Evolutionary conservation across 2,888 invertebrate species (phyloP), one percentile per base, ranked within the genome.

Genomic region (Agelastica alni): DNA sequence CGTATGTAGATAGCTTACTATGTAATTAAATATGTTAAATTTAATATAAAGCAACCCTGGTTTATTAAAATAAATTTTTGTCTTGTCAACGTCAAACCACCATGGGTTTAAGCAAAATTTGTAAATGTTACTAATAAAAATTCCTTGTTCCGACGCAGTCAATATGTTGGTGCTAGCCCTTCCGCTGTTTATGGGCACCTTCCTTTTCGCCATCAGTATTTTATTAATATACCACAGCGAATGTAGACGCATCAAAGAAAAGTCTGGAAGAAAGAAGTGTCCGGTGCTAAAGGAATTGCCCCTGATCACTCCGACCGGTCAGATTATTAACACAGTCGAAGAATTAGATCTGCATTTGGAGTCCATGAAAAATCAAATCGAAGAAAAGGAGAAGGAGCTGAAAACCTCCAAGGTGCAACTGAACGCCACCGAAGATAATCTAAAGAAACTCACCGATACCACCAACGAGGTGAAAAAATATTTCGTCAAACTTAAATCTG

Each of bases 281-380:
- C 60, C 64, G 1, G 60, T 51, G 44, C 60, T 61, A 7, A 64
- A 68, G 0, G 61, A 67, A 16, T 48, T 72, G 3, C 73, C 74
- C 6, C 60, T 74, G 13, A 59, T 68, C 4, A 67, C 68, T 0
- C 52, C 61, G 5, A 62, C 59, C n/a, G 69, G 69, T 13, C 64
- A 68, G 37, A 64, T 73, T 1, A 62, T 74, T 2, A 64, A 69
- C 22, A 66, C 69, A 0, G 67, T 70, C 1, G 74, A 74, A 51
- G 74, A 75, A 17, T 34, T 76, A 42, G 72, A 73, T 31, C 65
- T 66, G 18, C 70, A 73, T 42, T 28, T 75, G 41, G 69, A 70
- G 10, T 59, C 67, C n/a, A 58, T 75, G 10, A 67, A 68, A 36
- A 60, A 52, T 3, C 68, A 70, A 36, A 48, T 75, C 12, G 65